Conservation (phyloP, 2,888 invertebrate species). For the Torymus auratus region DNA sequence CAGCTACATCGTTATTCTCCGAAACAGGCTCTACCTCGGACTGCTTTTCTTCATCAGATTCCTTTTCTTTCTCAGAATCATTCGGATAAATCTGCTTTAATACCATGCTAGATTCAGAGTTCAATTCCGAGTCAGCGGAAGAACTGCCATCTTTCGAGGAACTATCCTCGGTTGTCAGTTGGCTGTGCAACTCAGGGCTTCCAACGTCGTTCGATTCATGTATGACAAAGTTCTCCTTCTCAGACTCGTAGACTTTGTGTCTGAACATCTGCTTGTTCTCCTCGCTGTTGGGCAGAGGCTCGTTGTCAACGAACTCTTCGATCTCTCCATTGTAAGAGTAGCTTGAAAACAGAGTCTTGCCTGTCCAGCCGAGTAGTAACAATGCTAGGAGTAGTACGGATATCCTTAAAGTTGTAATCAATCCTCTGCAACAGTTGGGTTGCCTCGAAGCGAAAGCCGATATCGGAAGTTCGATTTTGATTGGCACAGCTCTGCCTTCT, state of each 20-base stretch:
- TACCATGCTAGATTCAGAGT: no score
- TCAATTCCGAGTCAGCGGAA: no score
- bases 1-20: no score
- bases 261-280: not conserved
- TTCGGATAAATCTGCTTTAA: no score
- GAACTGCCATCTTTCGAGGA: no score
- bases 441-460: not conserved
- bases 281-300: not conserved
- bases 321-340: not conserved
- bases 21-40: no score
- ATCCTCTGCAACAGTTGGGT: conserved; percentile 25
- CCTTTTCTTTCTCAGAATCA: not conserved
- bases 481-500: conserved; percentile 41
- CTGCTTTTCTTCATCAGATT: no score
- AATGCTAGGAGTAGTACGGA: conserved; percentile 18
- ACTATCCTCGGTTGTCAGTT: no score
- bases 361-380: conserved; percentile 5
- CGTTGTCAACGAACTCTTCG: not conserved
- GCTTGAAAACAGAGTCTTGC: not conserved
- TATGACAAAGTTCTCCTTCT: not conserved
- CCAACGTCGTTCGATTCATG: no score
- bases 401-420: conserved; percentile 22
- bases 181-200: no score
- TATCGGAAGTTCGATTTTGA: conserved; percentile 46
- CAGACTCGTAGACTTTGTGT: not conserved